A percentile compares a stretch with the other conserved stretches of the same genome.
These are phyloP conservation scores for Cataglyphis rosenhaueri DNA, from an alignment of 2,888 invertebrate species.

Conservation along the genomic window DNA sequence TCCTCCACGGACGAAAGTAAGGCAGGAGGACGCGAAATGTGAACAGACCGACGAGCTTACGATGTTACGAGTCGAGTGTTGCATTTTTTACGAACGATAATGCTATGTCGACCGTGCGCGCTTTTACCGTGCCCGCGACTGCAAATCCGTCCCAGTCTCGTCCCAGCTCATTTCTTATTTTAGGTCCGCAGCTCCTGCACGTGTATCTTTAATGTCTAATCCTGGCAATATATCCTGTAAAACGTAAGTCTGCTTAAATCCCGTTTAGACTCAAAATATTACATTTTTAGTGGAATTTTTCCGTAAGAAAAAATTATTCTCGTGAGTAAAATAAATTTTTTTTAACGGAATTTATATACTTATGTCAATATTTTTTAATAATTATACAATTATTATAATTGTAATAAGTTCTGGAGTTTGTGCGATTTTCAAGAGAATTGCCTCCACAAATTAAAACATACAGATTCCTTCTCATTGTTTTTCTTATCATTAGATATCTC, in stretches of 20 bases:
- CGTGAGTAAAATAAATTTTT: neutral
- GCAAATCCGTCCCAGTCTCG: neutral
- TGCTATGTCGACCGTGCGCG: constrained; percentile 60
- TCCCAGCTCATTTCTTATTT: constrained; percentile 31
- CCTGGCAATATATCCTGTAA: neutral
- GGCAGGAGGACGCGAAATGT: constrained; percentile 38
- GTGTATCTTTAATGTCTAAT: constrained; percentile 17
- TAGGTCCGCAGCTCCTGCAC: neutral
- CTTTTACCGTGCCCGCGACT: constrained; percentile 35
- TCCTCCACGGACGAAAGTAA: constrained; percentile 32
- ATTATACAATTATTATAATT: neutral
- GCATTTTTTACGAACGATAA: constrained; percentile 68
- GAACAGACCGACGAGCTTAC: constrained; percentile 19
- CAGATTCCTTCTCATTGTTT: neutral
- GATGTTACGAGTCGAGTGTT: constrained; percentile 48
- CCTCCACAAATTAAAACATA: neutral
- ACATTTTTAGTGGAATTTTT: neutral
- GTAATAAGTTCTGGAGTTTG: neutral
- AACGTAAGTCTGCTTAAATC: neutral
- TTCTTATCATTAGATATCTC: neutral
- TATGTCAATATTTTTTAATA: neutral
- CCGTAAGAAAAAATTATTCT: neutral
- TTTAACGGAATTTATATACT: neutral
- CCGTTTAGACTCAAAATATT: neutral
- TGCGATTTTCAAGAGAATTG: neutral